Conservation (phyloP, 2,888 invertebrate species). For the Gymnocheta viridis region DNA sequence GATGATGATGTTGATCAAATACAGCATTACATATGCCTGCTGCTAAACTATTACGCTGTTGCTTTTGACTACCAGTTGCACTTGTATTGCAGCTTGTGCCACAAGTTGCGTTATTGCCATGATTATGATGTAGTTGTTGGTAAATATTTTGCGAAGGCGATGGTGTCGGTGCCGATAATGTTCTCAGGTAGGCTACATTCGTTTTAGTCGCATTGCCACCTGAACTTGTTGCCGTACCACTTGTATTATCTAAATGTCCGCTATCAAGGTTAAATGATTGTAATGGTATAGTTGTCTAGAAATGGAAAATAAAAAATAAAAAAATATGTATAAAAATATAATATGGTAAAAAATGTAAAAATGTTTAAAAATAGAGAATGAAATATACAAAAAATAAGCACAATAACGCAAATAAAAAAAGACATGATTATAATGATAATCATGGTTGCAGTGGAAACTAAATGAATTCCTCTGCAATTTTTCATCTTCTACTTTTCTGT, state of each 20-base stretch:
- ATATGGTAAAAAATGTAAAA: conserved; percentile 25
- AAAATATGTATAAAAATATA: neutral
- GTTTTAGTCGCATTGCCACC: conserved; percentile 68
- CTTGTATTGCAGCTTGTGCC: conserved; percentile 67
- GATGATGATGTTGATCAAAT: conserved; percentile 60
- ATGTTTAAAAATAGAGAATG: conserved; percentile 54
- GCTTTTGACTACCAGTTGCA: conserved; percentile 66
- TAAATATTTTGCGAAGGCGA: conserved; percentile 71
- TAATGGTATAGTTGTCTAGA: conserved; percentile 82
- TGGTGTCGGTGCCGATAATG: conserved; percentile 79
- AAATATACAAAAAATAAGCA: conserved; percentile 49
- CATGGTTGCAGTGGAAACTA: conserved; percentile 41
- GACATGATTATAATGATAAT: conserved; percentile 59
- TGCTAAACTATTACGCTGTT: conserved; percentile 73
- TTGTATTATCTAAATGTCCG: conserved; percentile 75
- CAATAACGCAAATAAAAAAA: conserved; percentile 24
- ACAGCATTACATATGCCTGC: conserved; percentile 70
- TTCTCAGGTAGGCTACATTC: conserved; percentile 79
- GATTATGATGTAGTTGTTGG: conserved; percentile 69
- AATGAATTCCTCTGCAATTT: conserved; percentile 39
- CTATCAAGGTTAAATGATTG: conserved; percentile 82
- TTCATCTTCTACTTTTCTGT: conserved; percentile 21
- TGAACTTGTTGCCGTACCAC: conserved; percentile 70
- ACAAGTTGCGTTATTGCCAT: conserved; percentile 55
- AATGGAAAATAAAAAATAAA: conserved; percentile 61